phyloP scores from a whole-genome alignment of 1,140 invertebrate species.

The Drosophila sproati region DNA sequence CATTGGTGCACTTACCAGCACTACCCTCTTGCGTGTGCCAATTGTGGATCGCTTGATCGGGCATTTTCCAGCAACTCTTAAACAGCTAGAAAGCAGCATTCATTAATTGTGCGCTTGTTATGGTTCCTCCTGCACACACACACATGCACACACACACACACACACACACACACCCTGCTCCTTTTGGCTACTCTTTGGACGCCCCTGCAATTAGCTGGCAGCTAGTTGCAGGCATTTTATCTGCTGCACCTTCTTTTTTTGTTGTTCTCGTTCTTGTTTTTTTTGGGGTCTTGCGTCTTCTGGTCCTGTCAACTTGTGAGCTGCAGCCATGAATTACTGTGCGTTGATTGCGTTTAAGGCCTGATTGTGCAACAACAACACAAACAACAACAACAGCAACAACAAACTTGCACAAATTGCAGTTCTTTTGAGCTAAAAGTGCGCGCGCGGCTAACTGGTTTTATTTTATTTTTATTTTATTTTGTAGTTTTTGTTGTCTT shows the following conservation, averaged over 20 bases:
- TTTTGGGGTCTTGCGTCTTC: slow-evolving; percentile 15
- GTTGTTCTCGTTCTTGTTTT: neutral
- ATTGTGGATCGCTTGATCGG: slow-evolving; percentile 46
- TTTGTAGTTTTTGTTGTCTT: slow-evolving; percentile 7
- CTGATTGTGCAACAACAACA: slow-evolving; percentile 55
- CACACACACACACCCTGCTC: neutral
- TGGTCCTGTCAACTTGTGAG: slow-evolving; percentile 34
- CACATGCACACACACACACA: neutral
- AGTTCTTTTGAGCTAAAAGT: slow-evolving; percentile 57
- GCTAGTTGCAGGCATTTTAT: slow-evolving; percentile 34
- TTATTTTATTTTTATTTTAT: slow-evolving; percentile 23
- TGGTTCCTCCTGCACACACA: slow-evolving; percentile 1
- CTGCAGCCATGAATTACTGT: slow-evolving; percentile 75
- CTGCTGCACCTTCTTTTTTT: neutral
- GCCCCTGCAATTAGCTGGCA: slow-evolving; percentile 66
- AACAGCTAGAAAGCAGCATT: slow-evolving; percentile 34
- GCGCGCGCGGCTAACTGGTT: slow-evolving; percentile 62
- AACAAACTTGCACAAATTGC: slow-evolving; percentile 66
- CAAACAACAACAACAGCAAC: slow-evolving; percentile 40
- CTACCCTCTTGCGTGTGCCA: slow-evolving; percentile 30
- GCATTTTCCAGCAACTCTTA: slow-evolving; percentile 28
- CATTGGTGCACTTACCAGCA: neutral
- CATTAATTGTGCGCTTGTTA: slow-evolving; percentile 77
- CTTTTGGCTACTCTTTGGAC: neutral
- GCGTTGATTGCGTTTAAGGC: slow-evolving; percentile 81